These are phyloP conservation scores for Melanchra persicariae DNA, from an alignment of 2,888 invertebrate species.

Conservation along the genomic window DNA sequence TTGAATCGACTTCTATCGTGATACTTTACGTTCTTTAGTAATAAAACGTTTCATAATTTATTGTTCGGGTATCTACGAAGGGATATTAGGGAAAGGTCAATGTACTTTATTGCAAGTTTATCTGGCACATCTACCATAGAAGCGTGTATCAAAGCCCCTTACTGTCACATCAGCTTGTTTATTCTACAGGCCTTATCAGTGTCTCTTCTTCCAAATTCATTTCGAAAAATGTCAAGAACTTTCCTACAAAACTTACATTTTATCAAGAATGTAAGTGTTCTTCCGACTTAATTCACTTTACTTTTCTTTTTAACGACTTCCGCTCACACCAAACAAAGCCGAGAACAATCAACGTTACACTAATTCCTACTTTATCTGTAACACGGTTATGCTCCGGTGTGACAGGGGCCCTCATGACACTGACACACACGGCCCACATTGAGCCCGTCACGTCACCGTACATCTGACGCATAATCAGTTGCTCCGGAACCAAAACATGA, in stretches of 20 bases:
- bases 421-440: conserved; percentile 72
- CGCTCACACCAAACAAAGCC: conserved; percentile 25
- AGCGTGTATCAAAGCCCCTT: background rate
- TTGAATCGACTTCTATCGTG: too few species aligned
- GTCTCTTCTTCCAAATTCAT: background rate
- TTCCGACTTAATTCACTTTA: too few species aligned
- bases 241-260: background rate
- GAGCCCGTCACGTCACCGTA: conserved; percentile 69
- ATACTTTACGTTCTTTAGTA: too few species aligned
- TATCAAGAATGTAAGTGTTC: too few species aligned
- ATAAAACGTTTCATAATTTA: too few species aligned
- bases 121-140: too few species aligned
- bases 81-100: too few species aligned
- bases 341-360: conserved; percentile 1
- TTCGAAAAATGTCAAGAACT: background rate
- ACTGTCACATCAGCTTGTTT: background rate
- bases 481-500: conserved; percentile 72
- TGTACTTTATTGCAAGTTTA: too few species aligned
- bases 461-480: conserved; percentile 75
- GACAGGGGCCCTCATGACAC: conserved; percentile 55
- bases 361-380: conserved; percentile 6
- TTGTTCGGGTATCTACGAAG: too few species aligned
- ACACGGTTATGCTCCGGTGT: conserved; percentile 57
- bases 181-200: background rate
- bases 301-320: conserved; percentile 3